phyloP scores from a whole-genome alignment of 2,113 vertebrate species.

The Hypomesus transpacificus region DNA sequence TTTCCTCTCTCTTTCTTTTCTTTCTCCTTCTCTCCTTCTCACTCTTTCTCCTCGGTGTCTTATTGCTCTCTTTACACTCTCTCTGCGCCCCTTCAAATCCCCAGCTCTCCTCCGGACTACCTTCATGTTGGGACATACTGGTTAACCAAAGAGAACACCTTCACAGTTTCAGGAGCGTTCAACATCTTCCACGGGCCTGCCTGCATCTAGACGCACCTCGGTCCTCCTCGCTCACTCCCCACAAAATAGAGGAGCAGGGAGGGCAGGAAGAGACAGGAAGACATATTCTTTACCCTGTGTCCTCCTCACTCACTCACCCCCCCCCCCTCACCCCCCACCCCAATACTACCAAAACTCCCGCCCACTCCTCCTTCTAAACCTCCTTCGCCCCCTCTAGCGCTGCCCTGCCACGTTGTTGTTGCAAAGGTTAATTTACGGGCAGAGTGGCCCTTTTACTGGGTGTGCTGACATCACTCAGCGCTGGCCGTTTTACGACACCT shows the following conservation, averaged over 20 bases:
- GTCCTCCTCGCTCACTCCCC: constrained; percentile 21
- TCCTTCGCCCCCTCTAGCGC: not conserved
- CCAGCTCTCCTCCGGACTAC: too few relatives aligned
- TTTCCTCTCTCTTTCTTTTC: not conserved
- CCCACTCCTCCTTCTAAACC: constrained; percentile 9
- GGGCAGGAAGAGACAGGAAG: constrained; percentile 21
- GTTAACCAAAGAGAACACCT: constrained; percentile 6
- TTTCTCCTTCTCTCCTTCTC: too few relatives aligned
- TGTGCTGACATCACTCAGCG: constrained; percentile 50
- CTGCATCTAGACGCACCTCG: constrained; percentile 5
- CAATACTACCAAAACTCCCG: not conserved
- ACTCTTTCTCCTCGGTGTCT: too few relatives aligned
- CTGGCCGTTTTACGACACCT: constrained; percentile 45
- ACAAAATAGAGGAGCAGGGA: not conserved
- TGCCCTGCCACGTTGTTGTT: constrained; percentile 22
- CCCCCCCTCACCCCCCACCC: not conserved
- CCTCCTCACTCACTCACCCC: not conserved
- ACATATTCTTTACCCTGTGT: not conserved
- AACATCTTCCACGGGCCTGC: constrained; percentile 3
- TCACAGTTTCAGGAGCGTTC: constrained; percentile 10
- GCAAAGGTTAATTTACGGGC: constrained; percentile 45
- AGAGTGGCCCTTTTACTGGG: constrained; percentile 21
- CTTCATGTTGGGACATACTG: not conserved
- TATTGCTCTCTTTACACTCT: too few relatives aligned
- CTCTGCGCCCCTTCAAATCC: too few relatives aligned